Percentiles rank a stretch among this genome's conserved stretches.
Conservation (phyloP, 2,888 invertebrate species). For the Eilema griseolum region DNA sequence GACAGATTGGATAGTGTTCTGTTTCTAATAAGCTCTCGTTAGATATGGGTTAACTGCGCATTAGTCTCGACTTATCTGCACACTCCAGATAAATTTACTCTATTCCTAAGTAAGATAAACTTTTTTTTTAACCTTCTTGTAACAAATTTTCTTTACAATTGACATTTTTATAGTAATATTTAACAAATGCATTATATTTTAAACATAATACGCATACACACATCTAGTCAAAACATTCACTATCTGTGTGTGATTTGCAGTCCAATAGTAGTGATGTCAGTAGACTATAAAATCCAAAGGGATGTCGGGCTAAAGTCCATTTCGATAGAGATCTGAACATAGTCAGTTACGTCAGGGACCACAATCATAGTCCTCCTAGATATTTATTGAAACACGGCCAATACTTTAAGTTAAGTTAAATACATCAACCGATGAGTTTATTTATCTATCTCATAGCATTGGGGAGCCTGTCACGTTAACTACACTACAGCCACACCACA, state of each 20-base stretch:
- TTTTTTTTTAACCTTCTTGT: slow-evolving; percentile 5
- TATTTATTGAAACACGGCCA: slow-evolving; percentile 32
- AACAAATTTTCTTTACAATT: slow-evolving; percentile 36
- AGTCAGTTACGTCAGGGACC: slow-evolving; percentile 37
- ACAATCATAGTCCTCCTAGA: slow-evolving; percentile 53
- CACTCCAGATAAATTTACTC: slow-evolving; percentile 34
- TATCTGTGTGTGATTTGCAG: slow-evolving; percentile 31
- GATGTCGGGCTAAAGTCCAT: slow-evolving; percentile 53
- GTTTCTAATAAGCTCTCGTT: slow-evolving; percentile 53
- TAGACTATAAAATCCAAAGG: slow-evolving; percentile 39
- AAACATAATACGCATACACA: slow-evolving; percentile 25
- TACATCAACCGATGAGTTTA: not conserved
- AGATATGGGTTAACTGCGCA: slow-evolving; percentile 42
- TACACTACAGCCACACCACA: too few species aligned
- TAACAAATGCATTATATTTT: slow-evolving; percentile 28
- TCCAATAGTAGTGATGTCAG: slow-evolving; percentile 49
- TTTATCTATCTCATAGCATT: too few species aligned
- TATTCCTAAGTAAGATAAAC: not conserved
- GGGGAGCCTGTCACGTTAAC: too few species aligned
- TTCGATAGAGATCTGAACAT: slow-evolving; percentile 42
- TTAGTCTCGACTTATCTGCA: slow-evolving; percentile 46
- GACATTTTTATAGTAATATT: slow-evolving; percentile 36
- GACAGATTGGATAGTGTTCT: slow-evolving; percentile 42
- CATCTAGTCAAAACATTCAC: slow-evolving; percentile 57
- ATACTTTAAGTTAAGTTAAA: slow-evolving; percentile 15